phyloP scores from a whole-genome alignment of 2,113 vertebrate genomes.

The Aldabrachelys gigantea region DNA sequence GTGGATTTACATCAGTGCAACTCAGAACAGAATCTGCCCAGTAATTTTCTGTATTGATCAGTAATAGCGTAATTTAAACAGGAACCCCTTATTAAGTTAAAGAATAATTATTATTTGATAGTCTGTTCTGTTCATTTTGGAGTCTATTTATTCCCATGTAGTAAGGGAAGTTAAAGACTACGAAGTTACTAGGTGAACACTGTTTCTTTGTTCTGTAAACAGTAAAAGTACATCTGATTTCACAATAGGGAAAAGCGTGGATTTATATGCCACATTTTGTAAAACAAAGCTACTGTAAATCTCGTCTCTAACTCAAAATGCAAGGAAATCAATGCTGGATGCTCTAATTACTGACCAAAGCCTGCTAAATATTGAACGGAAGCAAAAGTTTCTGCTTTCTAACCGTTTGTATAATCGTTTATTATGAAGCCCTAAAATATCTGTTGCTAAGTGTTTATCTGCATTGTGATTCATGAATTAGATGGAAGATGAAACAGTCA shows the following conservation, averaged over 20 bases:
- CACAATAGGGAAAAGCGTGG: rapidly evolving
- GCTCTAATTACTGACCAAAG: neutral
- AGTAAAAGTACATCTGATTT: neutral
- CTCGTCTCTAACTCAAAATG: neutral
- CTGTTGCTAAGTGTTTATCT: neutral
- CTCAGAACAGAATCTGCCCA: neutral
- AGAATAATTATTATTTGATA: neutral
- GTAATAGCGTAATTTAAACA: neutral
- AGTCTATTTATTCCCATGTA: neutral
- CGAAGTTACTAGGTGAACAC: neutral
- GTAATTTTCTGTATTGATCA: neutral
- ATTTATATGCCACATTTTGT: neutral
- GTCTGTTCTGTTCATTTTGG: neutral
- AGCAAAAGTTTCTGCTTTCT: slow-evolving; percentile 29
- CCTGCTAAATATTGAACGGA: slow-evolving; percentile 15
- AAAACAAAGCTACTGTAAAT: slow-evolving; percentile 42
- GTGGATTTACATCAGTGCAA: neutral
- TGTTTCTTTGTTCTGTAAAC: neutral
- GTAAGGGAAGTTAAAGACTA: neutral
- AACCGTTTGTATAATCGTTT: neutral
- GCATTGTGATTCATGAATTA: neutral
- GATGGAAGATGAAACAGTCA: neutral
- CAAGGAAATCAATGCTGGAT: slow-evolving; percentile 10
- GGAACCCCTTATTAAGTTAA: neutral
- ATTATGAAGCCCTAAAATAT: neutral